Conservation (phyloP, 2,888 invertebrate species). For the Tanaodytes sp. region DNA sequence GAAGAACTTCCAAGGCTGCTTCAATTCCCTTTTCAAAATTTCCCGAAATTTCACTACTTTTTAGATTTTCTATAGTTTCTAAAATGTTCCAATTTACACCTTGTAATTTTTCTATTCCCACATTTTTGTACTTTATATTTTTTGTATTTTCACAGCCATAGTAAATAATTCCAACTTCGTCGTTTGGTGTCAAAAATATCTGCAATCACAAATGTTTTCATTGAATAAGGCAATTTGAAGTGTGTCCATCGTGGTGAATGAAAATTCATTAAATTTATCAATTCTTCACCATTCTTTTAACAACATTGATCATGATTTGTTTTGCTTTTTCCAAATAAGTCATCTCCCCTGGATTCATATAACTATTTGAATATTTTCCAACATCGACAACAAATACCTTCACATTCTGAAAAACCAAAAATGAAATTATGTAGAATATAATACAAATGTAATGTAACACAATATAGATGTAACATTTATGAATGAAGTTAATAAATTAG, state of each 20-base stretch:
- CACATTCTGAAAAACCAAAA: constrained; percentile 18
- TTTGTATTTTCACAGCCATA: constrained; percentile 5
- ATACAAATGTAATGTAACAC: no score
- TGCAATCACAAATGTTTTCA: neutral
- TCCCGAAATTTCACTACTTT: neutral
- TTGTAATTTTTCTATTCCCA: neutral
- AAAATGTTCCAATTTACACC: constrained; percentile 2
- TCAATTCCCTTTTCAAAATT: constrained; percentile 15
- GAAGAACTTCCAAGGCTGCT: neutral
- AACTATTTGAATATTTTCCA: constrained; percentile 12
- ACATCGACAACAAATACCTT: constrained; percentile 17
- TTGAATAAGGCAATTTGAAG: no score
- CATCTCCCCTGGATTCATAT: neutral
- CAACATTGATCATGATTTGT: constrained; percentile 9
- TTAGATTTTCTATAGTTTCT: neutral
- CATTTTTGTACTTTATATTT: constrained; percentile 2
- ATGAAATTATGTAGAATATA: no score
- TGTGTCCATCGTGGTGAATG: no score
- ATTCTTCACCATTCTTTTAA: constrained; percentile 24
- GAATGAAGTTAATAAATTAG: no score
- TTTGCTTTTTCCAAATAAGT: constrained; percentile 21
- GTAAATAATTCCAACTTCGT: constrained; percentile 15
- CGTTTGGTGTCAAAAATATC: constrained; percentile 14
- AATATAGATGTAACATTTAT: no score
- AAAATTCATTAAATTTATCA: no score